These are phyloP conservation scores for Galemys pyrenaicus DNA, from an alignment of 2,113 vertebrate genomes.

Conservation along the genomic window DNA sequence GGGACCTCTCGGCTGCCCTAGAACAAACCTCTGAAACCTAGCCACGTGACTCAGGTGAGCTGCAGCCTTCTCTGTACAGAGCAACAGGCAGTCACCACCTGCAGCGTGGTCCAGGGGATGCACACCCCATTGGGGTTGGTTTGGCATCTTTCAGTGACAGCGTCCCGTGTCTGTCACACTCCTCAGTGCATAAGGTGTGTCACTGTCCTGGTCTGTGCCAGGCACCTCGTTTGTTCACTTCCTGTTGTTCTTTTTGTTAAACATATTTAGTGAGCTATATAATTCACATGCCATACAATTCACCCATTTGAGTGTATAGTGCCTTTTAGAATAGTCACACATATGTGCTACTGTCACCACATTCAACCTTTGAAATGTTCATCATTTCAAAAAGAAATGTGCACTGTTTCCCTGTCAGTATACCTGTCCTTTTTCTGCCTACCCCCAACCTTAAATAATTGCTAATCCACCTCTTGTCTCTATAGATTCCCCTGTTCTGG, in stretches of 20 bases:
- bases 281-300: background rate
- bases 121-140: too few relatives aligned
- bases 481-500: background rate
- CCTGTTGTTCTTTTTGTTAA: background rate
- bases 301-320: background rate
- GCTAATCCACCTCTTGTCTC: background rate
- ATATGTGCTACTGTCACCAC: background rate
- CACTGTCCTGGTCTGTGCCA: background rate
- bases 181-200: fast-evolving
- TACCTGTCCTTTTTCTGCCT: background rate
- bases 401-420: background rate
- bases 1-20: background rate
- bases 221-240: background rate
- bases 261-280: background rate
- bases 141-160: background rate
- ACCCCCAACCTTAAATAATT: background rate
- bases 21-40: background rate
- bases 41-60: background rate
- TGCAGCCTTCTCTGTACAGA: background rate
- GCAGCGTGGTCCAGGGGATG: fast-evolving
- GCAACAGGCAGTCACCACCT: background rate
- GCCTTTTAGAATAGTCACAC: background rate
- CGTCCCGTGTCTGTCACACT: background rate
- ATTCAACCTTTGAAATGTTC: background rate
- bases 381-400: background rate